A percentile compares a stretch with the other conserved stretches of the same genome.
These are phyloP conservation scores for Podilymbus podiceps DNA, from an alignment of 2,113 vertebrate species.

Conservation along the genomic window DNA sequence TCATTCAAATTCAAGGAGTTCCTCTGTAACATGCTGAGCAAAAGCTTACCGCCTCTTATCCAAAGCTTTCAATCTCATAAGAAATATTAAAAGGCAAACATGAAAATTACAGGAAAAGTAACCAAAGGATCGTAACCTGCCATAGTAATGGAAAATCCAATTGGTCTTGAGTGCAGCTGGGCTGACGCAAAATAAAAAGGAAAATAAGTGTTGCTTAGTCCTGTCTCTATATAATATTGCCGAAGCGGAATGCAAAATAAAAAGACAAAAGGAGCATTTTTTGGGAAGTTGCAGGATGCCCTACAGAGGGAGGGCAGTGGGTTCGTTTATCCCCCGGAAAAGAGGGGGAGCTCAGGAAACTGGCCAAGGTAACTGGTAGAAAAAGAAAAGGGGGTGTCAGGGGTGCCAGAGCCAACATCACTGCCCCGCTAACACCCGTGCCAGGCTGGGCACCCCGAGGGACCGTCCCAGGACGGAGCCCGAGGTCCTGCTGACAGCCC, in stretches of 20 bases:
- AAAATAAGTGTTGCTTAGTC: neutral
- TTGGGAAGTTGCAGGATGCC: neutral
- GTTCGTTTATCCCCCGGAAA: neutral
- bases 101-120: constrained; percentile 48
- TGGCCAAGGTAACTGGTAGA: too few relatives aligned
- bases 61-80: constrained; percentile 19
- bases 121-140: constrained; percentile 19
- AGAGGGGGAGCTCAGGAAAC: neutral
- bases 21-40: neutral
- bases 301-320: neutral
- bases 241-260: neutral
- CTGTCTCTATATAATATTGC: neutral
- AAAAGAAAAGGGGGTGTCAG: neutral
- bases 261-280: neutral
- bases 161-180: neutral
- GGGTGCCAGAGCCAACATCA: neutral
- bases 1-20: constrained; percentile 32
- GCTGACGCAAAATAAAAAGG: neutral
- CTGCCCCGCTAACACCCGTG: neutral
- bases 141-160: constrained; percentile 21
- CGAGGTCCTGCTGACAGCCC: accelerated
- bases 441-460: neutral
- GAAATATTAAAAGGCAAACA: constrained; percentile 50
- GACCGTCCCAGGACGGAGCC: neutral
- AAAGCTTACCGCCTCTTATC: neutral